These are phyloP conservation scores for Siniperca knerii DNA, from an alignment of 2,113 vertebrate genomes.

Conservation along the genomic window DNA sequence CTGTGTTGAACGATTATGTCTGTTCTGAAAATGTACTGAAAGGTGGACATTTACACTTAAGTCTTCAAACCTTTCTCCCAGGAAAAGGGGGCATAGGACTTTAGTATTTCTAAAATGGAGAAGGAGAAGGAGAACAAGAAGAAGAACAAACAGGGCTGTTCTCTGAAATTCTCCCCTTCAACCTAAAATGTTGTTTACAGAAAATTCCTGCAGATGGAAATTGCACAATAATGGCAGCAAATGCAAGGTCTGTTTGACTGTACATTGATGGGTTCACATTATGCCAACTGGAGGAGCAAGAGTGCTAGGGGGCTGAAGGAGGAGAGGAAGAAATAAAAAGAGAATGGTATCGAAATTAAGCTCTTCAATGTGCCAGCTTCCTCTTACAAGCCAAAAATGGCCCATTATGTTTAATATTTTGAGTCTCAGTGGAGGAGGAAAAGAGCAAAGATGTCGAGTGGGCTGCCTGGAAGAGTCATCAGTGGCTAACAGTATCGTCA, in stretches of 20 bases:
- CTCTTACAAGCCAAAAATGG: constrained; percentile 56
- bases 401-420: constrained; percentile 68
- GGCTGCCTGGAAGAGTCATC: constrained; percentile 74
- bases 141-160: too few relatives aligned
- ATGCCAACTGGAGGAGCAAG: constrained; percentile 21
- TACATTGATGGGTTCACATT: constrained; percentile 4
- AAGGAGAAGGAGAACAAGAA: not conserved
- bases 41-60: constrained; percentile 9
- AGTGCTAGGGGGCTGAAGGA: not conserved
- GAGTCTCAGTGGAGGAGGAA: constrained; percentile 59
- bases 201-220: constrained; percentile 24
- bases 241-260: not conserved
- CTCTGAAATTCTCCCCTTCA: too few relatives aligned
- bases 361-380: constrained; percentile 38
- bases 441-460: constrained; percentile 72
- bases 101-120: not conserved
- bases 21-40: not conserved
- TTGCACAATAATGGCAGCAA: not conserved
- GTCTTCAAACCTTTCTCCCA: not conserved
- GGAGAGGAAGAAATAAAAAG: constrained; percentile 32
- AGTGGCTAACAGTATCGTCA: constrained; percentile 71
- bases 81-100: not conserved
- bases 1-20: not conserved
- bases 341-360: constrained; percentile 50
- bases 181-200: constrained; percentile 6